Evolutionary conservation across 2,888 invertebrate genomes (phyloP).

Genomic region (Camptogramma bilineatum): DNA sequence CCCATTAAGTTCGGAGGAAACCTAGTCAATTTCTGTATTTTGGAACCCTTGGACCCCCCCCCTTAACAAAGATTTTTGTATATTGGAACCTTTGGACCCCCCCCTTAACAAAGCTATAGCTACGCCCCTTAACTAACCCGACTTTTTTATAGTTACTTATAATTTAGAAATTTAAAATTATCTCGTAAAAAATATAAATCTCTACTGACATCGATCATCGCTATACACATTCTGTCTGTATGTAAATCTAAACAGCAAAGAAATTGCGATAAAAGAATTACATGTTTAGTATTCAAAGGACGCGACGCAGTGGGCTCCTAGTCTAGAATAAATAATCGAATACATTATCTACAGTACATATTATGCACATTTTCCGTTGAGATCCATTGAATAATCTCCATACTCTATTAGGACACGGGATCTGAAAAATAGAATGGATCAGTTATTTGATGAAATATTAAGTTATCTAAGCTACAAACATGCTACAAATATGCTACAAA

Average conservation of each 20-base stretch:
- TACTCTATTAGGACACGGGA: constrained; percentile 29
- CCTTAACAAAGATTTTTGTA: no score
- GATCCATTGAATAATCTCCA: constrained; percentile 41
- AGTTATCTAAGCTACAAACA: not conserved
- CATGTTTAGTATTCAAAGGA: constrained; percentile 26
- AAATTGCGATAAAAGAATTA: constrained; percentile 6
- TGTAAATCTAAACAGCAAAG: constrained; percentile 10
- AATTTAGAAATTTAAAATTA: no score
- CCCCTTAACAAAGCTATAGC: no score
- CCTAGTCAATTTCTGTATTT: no score
- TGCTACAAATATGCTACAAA: not conserved
- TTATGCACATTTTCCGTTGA: constrained; percentile 32
- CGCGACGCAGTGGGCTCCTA: constrained; percentile 20
- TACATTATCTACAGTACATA: constrained; percentile 26
- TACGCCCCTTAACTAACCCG: no score
- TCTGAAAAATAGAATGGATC: constrained; percentile 38
- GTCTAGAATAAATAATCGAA: constrained; percentile 35
- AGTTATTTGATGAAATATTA: not conserved
- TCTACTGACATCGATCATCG: not conserved
- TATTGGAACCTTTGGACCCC: no score
- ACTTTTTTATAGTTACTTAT: no score
- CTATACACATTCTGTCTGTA: not conserved
- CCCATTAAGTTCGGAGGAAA: no score
- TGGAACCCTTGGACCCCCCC: no score
- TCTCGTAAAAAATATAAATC: no score